Evolutionary conservation across 2,797 vertebrate genomes (phyloP).

Genomic region (Fratercula arctica): DNA sequence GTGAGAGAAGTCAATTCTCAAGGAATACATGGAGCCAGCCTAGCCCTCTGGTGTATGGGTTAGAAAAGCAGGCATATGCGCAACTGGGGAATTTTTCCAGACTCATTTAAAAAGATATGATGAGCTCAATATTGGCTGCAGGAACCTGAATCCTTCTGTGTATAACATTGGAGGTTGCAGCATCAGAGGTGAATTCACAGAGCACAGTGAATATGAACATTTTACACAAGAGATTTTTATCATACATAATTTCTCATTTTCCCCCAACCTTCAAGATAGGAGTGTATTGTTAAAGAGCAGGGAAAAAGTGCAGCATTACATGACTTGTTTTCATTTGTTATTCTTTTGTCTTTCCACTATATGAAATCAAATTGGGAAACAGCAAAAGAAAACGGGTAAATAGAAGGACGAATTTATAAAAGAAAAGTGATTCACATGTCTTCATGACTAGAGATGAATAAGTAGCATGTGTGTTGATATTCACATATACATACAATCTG

Average conservation of each 20-base stretch:
- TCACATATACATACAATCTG: not conserved
- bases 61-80: conserved; percentile 33
- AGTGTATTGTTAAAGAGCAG: not conserved
- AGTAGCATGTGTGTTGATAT: not conserved
- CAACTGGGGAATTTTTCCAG: conserved; percentile 50
- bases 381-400: not conserved
- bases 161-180: conserved; percentile 23
- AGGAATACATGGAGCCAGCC: conserved; percentile 12
- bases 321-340: not conserved
- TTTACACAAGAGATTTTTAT: not conserved
- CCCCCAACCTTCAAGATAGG: not conserved
- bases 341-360: not conserved
- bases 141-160: conserved; percentile 57
- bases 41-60: conserved; percentile 10
- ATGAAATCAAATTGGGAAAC: not conserved
- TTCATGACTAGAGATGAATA: not conserved
- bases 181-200: conserved; percentile 44
- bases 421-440: not conserved
- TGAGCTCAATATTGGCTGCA: conserved; percentile 48
- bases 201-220: conserved; percentile 1
- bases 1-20: conserved; percentile 16
- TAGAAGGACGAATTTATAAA: not conserved
- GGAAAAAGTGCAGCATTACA: not conserved
- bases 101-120: conserved; percentile 20
- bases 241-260: not conserved